Evolutionary conservation across 1,140 invertebrate species (phyloP), one percentile per base, ranked within the genome.

Genomic region (Chionoecetes opilio): DNA sequence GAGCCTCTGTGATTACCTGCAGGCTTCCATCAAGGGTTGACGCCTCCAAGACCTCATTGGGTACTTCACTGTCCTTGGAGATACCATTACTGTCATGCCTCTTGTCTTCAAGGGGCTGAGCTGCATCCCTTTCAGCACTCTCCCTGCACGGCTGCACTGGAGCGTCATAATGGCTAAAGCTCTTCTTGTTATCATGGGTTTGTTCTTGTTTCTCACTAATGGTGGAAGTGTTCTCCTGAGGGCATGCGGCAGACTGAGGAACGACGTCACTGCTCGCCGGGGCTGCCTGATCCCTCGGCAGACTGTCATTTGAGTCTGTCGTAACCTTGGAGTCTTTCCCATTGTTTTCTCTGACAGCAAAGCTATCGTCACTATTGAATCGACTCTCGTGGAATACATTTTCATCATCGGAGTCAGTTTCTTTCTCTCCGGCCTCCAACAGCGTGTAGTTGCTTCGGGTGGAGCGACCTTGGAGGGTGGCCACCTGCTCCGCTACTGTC

Each of bases 401-500:
- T 31, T 91, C 89, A 63, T 29, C 32, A 17, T 91, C 89, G 1
- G n/a, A 41, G 35, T 75, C 46, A 14, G 32, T 75, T 9, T 91
- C 89, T n/a, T 34, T 91, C 35, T 32, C 53, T 75, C n/a, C 38
- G 0, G 89, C n/a, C n/a, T 91, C 89, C n/a, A 91, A 21, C 29
- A 91, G 31, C 17, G 89, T 91, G 35, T 91, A 91, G n/a, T 91
- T 75, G 35, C 89, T 91, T 17, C 53, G n/a, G 31, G 89, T 75
- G 17, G 89, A 91, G 17, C 89, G 31, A 21, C 89, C 89, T 53
- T 34, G 8, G 32, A 91, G 31, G 29, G 89, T 32, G 2, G 46
- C 9, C 46, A 91, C 89, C 31, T 91, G 89, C 38, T 91, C 89
- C 89, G 34, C 89, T 75, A 91, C 89, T 29, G 89, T 91, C 75